Evolutionary conservation across 2,888 invertebrate genomes (phyloP), one percentile per base, ranked within the genome.

Genomic region (Parnassius apollo): DNA sequence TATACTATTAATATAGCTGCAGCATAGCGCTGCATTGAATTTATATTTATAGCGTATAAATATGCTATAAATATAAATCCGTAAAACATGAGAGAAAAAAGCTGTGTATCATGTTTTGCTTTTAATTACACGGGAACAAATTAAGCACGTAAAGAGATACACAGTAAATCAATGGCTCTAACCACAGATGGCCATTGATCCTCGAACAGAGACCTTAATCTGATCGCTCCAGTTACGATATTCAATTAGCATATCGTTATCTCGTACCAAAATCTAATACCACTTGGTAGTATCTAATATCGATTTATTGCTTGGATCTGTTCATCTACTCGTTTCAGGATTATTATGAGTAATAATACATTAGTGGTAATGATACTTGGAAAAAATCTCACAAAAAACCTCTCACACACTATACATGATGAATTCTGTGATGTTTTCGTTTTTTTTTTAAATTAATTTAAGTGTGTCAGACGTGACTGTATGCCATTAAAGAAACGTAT

Each of bases 241-340:
- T 45, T 59, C 42, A 42, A 52, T 59, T 45, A 51, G 25, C 51
- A 59, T 22, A 51, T 18, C 50, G 11, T 58, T 50, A 59, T 59
- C 59, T 46, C 46, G 13, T 48, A 46, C 46, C 9, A 45, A 66
- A 65, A 68, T 65, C 70, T 68, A 66, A 69, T 42, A 35, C 11
- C 35, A 52, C 52, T 49, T 49, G 49, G n/a, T 9, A 56, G 46
- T 64, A 51, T 12, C 65, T 48, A 10, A 25, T 48, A n/a, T 25
- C 25, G 58, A 58, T 53, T 48, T 59, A 51, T 42, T 56, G 45
- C 65, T 48, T n/a, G 13, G 48, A 57, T 45, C n/a, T 10, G 57
- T 48, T 35, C 35, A 35, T 35, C 35, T 35, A 25, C 3, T 7
- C 4, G 4, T 35, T 35, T 2, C 13, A 42, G 9, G 11, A 42